phyloP scores from a whole-genome alignment of 2,113 vertebrate species.

The Onychostruthus taczanowskii region DNA sequence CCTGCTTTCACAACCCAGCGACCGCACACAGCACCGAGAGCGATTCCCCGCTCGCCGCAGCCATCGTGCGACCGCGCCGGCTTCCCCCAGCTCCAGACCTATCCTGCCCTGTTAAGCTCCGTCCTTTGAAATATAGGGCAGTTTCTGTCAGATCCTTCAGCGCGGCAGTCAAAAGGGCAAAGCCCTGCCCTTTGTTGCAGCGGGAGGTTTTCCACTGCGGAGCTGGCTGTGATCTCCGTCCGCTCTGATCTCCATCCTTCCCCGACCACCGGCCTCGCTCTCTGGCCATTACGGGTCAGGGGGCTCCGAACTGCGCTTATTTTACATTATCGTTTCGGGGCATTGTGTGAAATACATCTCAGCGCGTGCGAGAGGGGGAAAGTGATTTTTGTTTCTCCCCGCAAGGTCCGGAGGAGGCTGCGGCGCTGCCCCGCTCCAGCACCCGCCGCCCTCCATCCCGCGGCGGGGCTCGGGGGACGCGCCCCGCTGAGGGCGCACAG shows the following conservation, averaged over 20 bases:
- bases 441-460: background rate
- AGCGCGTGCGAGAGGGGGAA: rapidly evolving
- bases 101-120: slow-evolving; percentile 6
- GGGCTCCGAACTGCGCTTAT: background rate
- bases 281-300: background rate
- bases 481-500: background rate
- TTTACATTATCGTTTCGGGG: background rate
- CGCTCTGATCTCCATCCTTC: background rate
- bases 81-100: background rate
- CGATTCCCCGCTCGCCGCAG: background rate
- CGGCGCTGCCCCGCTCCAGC: background rate
- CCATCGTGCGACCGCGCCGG: background rate
- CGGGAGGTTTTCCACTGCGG: background rate
- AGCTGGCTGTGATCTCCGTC: background rate
- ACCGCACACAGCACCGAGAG: background rate
- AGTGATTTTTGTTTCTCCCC: rapidly evolving
- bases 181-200: background rate
- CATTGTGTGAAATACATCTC: background rate
- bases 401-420: background rate
- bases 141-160: background rate
- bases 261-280: background rate
- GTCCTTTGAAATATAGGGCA: slow-evolving; percentile 19
- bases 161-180: background rate
- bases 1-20: background rate
- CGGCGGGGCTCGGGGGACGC: background rate